phyloP scores from a whole-genome alignment of 2,113 vertebrate species.

The Brachypteracias leptosomus region DNA sequence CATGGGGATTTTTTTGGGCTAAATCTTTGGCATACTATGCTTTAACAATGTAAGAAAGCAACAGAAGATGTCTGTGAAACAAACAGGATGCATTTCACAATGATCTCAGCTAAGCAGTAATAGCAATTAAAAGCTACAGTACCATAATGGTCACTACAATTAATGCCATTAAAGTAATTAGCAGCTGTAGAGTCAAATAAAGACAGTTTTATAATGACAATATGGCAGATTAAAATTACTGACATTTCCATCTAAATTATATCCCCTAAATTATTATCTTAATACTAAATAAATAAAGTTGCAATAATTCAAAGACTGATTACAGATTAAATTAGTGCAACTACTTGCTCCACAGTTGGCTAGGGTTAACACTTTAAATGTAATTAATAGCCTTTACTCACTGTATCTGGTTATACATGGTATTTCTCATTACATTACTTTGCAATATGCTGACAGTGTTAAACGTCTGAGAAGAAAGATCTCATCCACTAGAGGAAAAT shows the following conservation, averaged over 20 bases:
- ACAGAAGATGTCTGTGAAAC: neutral
- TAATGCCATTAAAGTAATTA: constrained; percentile 78
- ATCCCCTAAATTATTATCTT: constrained; percentile 73
- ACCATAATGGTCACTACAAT: constrained; percentile 75
- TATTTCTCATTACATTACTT: constrained; percentile 75
- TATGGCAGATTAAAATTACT: constrained; percentile 75
- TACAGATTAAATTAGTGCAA: constrained; percentile 70
- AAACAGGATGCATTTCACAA: constrained; percentile 10
- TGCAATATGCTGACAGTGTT: constrained; percentile 72
- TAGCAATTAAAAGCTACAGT: constrained; percentile 61
- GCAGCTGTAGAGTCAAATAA: constrained; percentile 80
- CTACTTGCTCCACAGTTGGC: constrained; percentile 66
- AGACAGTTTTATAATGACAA: constrained; percentile 75
- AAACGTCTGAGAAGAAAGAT: constrained; percentile 68
- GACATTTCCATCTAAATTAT: constrained; percentile 77
- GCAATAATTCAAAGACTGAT: constrained; percentile 71
- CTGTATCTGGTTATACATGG: constrained; percentile 67
- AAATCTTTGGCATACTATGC: neutral
- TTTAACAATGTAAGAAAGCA: neutral
- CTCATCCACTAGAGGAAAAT: constrained; percentile 63
- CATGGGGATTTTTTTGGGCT: neutral
- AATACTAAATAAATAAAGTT: constrained; percentile 80
- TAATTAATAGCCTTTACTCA: constrained; percentile 77
- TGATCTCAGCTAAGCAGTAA: constrained; percentile 56
- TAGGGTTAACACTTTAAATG: constrained; percentile 72